Evolutionary conservation across 2,888 invertebrate species (phyloP), one percentile per base, ranked within the genome.

Genomic region (Polydrusus tereticollis): DNA sequence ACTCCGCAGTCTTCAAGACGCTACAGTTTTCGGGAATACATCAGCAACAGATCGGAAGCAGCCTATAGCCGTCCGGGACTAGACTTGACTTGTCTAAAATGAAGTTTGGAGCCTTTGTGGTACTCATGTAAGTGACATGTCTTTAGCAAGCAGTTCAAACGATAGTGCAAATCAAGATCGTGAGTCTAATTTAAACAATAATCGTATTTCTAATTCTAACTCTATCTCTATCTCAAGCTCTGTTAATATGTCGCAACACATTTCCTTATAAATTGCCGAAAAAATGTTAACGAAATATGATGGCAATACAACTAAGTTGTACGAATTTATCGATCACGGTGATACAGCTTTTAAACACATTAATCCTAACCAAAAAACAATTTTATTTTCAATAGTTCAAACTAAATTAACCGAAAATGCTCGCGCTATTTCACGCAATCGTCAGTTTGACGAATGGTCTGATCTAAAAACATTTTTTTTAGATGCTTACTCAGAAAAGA

Each of bases 321-420:
- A 74, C 52, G 77, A 77, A 64, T 62, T 47, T 43, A 62, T 43
- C 12, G 62, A 62, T 18, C 45, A 62, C 45, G 45, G 26, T 16
- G 20, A 52, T 21, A 74, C 50, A 50, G 75, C 77, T 60, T 26
- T 70, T 23, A 10, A 70, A 74, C 47, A 76, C 70, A 63, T 76
- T 26, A 60, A 63, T 72, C 43, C 64, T 26, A 70, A 72, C 64
- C 10, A 23, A 45, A 20, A 60, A 63, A 8, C 2, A 3, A 50
- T 76, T n/a, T 57, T 78, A 26, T 76, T 78, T 23, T 60, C 76
- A 4, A 75, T 78, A 12, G 77, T 78, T n/a, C 64, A 76, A 66
- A 73, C 80, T 3, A 77, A 79, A 75, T 64, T 79, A n/a, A 75
- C 74, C 7, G 77, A 75, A 26, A 78, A 78, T 50, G 76, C 75